Base-by-base conservation (phyloP, 2,113 vertebrate species). In the Camelus bactrianus region DNA sequence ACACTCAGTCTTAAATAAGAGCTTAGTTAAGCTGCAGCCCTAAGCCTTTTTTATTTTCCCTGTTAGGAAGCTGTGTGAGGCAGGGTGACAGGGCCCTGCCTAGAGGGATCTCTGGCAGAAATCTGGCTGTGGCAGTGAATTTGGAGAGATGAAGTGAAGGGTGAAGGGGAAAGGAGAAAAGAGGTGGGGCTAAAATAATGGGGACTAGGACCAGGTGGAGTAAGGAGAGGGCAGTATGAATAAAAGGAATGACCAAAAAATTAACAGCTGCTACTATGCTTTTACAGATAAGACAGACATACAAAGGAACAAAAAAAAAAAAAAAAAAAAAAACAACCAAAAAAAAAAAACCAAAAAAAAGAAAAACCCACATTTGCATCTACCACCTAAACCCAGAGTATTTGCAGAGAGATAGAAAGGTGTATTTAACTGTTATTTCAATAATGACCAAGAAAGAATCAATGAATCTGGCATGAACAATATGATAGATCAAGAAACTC, bases 341-440 rank as follows among this genome's bases (percentile, higher is more conserved):
- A n/a, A n/a, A n/a, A n/a, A n/a, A n/a, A n/a, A n/a, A n/a, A n/a
- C n/a, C n/a, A 82, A 1, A 56, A 4, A 46, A 38, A 38, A 38
- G 82, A 1, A 62, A 4, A 2, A 8, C 19, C 1, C 20, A 42
- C 48, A 19, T 80, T 82, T 54, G 26, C 46, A 82, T 75, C 32
- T 82, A 13, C 72, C 30, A 46, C 11, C 24, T 70, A 67, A 60
- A 60, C 42, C 8, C 64, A 62, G 79, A 46, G 13, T 91, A 69
- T 64, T 82, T 77, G 8, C 38, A 89, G 65, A 89, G 19, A 90
- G 60, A 94, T 22, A 90, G 48, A 58, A 50, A 28, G 15, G 79
- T 89, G 9, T 69, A 48, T 87, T 17, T 79, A 93, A 62, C 26
- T 75, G 16, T 84, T 91, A 79, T 79, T 76, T 89, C 76, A 91